These are phyloP conservation scores for Bombus ignitus DNA, from an alignment of 1,140 invertebrate species.

Conservation along the genomic window DNA sequence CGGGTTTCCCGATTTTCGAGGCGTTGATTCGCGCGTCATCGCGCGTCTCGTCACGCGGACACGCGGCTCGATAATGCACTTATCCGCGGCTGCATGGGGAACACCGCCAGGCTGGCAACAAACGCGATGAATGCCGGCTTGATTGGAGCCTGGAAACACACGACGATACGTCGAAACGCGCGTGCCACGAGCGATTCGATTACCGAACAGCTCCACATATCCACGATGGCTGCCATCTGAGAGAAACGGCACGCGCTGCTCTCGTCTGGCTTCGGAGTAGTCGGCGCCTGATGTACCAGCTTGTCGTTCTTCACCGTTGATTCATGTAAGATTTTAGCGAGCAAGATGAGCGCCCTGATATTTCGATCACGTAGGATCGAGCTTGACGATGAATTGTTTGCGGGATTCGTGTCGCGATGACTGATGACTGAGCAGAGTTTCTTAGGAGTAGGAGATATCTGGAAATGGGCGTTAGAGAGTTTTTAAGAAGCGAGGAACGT, in stretches of 20 bases:
- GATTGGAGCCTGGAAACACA: conserved; percentile 71
- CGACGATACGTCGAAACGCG: conserved; percentile 65
- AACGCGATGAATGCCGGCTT: conserved; percentile 75
- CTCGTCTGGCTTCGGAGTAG: neutral
- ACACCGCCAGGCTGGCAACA: conserved; percentile 62
- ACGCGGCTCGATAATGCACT: conserved; percentile 70
- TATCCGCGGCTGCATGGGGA: conserved; percentile 55
- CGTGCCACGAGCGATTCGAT: conserved; percentile 60
- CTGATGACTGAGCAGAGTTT: neutral
- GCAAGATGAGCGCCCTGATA: neutral
- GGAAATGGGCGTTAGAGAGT: no score
- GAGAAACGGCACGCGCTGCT: conserved; percentile 33
- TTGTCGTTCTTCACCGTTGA: neutral
- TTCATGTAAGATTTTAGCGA: neutral
- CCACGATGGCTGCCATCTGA: conserved; percentile 41
- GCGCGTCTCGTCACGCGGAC: conserved; percentile 48
- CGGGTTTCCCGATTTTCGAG: conserved; percentile 56
- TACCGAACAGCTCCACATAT: neutral
- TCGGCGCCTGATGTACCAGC: neutral
- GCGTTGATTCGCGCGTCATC: conserved; percentile 44
- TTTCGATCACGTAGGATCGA: neutral
- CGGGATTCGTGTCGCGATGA: neutral
- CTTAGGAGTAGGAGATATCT: no score
- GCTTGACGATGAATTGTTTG: neutral
- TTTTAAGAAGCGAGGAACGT: neutral